Base-by-base conservation (phyloP, 2,113 vertebrate species). In the Pandion haliaetus region DNA sequence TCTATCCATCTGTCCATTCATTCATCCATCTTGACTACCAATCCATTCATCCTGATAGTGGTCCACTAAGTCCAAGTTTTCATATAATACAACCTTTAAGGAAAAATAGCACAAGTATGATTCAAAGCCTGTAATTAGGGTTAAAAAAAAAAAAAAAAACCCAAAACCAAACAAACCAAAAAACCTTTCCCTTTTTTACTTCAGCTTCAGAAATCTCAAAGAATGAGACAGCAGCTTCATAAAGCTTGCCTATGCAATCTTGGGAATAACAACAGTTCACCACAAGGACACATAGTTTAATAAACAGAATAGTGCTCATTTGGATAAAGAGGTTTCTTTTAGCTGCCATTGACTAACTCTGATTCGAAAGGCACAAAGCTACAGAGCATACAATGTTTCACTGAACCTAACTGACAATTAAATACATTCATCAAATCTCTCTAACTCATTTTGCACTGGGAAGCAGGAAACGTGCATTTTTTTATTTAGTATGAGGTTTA, bases 51-150 rank as follows among this genome's bases (percentile, higher is more conserved):
- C 61, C 34, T 59, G 5, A 10, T 62, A 25, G 8, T 32, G 44
- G 34, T 17, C 42, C 54, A n/a, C 38, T 2, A 16, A 32, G 12
- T 1, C 45, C 63, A 36, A 29, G 8, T 40, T 70, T 65, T 32
- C 5, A 1, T 3, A 8, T 20, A 25, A 2, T 2, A 40, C 6
- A 52, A 5, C 14, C 32, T 17, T 31, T 5, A 17, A 55, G 32
- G n/a, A 54, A 50, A 63, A n/a, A 52, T 0, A 7, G 70, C 59
- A 32, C 45, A 31, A 38, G 29, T 0, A 24, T 17, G 42, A 70
- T 18, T 81, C 12, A 59, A 58, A 81, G 54, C 31, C 38, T 54
- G 10, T 50, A 69, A 79, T 42, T 34, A 57, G 6, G 12, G 32
- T 34, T 28, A 54, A 65, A 52, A 26, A 42, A 47, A 62, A 34